Conservation (phyloP, 2,797 vertebrate species). For the Myotis daubentonii region DNA sequence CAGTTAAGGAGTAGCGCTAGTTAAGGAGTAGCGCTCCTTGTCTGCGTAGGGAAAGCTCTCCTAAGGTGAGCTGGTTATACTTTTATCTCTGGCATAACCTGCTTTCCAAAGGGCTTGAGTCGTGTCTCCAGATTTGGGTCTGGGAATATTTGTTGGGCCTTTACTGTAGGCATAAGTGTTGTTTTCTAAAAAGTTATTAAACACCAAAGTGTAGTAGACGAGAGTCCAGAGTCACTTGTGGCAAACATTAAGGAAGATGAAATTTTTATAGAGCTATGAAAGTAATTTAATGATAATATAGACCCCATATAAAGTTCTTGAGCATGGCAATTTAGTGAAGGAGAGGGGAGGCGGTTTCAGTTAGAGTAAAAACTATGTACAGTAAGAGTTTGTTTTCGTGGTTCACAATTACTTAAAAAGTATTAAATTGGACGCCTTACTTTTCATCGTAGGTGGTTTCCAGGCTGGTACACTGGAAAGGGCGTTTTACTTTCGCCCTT, state of each 20-base stretch:
- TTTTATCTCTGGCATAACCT: not conserved
- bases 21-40: not conserved
- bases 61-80: not conserved
- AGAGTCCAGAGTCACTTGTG: conserved; percentile 3
- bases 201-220: not conserved
- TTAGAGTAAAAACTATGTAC: not conserved
- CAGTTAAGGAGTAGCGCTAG: not conserved
- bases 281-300: not conserved
- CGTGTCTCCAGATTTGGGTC: not conserved
- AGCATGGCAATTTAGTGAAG: not conserved
- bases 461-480: not conserved
- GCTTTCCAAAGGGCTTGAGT: not conserved
- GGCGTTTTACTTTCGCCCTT: not conserved
- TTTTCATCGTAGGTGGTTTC: not conserved
- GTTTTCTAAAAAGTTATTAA: conserved; percentile 1
- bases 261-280: not conserved
- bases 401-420: not conserved
- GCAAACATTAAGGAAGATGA: not conserved
- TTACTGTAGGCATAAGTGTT: not conserved
- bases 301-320: not conserved
- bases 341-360: not conserved
- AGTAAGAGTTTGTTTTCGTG: not conserved
- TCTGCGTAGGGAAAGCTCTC: not conserved
- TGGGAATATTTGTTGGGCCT: not conserved
- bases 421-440: not conserved